Evolutionary conservation across 2,113 vertebrate genomes (phyloP).

Genomic region (Columba janthina): DNA sequence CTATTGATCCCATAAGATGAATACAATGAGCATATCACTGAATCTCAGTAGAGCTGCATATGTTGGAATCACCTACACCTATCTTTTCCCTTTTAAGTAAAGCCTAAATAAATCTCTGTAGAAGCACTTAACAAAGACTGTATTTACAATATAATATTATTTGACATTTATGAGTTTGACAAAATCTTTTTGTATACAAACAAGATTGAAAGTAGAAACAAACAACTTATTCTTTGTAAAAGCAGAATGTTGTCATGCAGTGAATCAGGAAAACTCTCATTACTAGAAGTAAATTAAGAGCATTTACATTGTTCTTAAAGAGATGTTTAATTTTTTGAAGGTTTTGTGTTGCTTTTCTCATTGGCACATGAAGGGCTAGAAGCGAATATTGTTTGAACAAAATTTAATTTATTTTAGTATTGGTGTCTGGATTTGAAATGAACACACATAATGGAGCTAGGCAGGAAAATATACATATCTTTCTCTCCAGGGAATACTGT

Average conservation of each 20-base stretch:
- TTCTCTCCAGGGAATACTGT: background rate
- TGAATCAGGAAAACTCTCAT: background rate
- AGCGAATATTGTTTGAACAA: conserved; percentile 6
- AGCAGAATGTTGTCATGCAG: background rate
- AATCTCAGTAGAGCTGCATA: background rate
- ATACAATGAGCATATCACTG: fast-evolving
- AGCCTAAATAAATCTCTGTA: background rate
- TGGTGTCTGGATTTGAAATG: conserved; percentile 37
- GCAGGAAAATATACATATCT: conserved; percentile 26
- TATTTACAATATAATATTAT: background rate
- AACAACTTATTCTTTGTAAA: background rate
- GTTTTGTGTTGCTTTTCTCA: background rate
- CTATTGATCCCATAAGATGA: background rate
- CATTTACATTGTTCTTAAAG: conserved; percentile 7
- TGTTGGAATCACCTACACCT: background rate
- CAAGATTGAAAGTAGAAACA: background rate
- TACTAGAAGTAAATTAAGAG: background rate
- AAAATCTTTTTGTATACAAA: background rate
- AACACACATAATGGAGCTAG: conserved; percentile 26
- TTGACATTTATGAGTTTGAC: background rate
- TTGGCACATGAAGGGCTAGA: background rate
- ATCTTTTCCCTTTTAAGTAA: background rate
- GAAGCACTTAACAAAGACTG: background rate
- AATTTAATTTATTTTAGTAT: conserved; percentile 43
- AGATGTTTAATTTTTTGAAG: conserved; percentile 9